These are phyloP conservation scores for Takifugu ocellatus DNA, from an alignment of 2,797 vertebrate species.

Conservation along the genomic window DNA sequence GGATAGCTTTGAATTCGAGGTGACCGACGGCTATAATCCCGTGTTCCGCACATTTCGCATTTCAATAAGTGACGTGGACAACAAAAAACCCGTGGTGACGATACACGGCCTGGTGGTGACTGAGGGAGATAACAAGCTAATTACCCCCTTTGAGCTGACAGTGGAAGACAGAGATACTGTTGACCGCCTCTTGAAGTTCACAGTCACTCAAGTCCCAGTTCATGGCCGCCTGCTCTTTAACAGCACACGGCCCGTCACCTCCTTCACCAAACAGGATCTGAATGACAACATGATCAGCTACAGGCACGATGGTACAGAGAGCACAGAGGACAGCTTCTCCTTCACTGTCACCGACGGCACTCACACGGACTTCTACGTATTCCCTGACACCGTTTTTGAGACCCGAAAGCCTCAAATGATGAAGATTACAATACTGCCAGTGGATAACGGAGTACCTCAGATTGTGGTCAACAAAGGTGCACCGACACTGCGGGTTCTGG, in stretches of 20 bases:
- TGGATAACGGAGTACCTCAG: conserved; percentile 89
- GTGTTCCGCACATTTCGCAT: conserved; percentile 95
- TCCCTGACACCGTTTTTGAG: conserved; percentile 89
- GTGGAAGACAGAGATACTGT: conserved; percentile 91
- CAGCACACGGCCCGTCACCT: conserved; percentile 74
- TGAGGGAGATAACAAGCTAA: conserved; percentile 87
- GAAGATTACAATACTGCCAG: conserved; percentile 83
- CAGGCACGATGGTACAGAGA: conserved; percentile 90
- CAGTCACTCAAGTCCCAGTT: conserved; percentile 86
- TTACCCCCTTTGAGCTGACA: conserved; percentile 94
- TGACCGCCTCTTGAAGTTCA: conserved; percentile 85
- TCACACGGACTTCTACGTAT: conserved; percentile 91
- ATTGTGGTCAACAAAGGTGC: conserved; percentile 89
- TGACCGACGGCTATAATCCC: conserved; percentile 93
- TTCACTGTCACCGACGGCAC: conserved; percentile 94
- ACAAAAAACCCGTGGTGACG: conserved; percentile 92
- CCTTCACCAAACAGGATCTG: conserved; percentile 93
- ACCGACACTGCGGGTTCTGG: conserved; percentile 79
- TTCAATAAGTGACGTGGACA: conserved; percentile 92
- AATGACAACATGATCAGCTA: conserved; percentile 96
- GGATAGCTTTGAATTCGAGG: conserved; percentile 98
- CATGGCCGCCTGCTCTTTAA: conserved; percentile 90
- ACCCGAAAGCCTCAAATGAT: conserved; percentile 88
- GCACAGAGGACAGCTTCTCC: conserved; percentile 88
- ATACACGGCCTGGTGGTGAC: conserved; percentile 83